phyloP scores from a whole-genome alignment of 1,140 invertebrate genomes.

The Drosophila trapezifrons region DNA sequence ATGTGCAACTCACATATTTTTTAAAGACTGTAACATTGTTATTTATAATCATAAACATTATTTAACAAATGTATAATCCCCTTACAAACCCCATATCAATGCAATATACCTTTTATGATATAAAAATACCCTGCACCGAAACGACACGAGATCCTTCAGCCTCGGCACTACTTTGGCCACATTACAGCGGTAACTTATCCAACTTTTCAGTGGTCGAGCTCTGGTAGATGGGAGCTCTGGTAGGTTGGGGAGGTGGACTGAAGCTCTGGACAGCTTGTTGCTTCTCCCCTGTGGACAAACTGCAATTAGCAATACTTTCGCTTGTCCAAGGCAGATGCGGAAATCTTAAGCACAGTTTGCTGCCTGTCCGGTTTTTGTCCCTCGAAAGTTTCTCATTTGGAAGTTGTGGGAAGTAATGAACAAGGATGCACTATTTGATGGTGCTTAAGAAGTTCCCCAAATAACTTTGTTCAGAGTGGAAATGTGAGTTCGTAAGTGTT shows the following conservation, averaged over 20 bases:
- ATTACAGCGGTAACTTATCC: slow-evolving; percentile 58
- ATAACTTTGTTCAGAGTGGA: slow-evolving; percentile 22
- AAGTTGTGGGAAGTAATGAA: slow-evolving; percentile 42
- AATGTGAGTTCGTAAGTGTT: slow-evolving; percentile 34
- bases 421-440: slow-evolving; percentile 43
- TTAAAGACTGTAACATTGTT: background rate
- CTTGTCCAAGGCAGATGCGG: slow-evolving; percentile 46
- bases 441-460: slow-evolving; percentile 36
- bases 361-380: slow-evolving; percentile 21
- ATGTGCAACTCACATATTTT: background rate
- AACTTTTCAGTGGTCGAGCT: slow-evolving; percentile 56
- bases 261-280: slow-evolving; percentile 43
- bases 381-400: slow-evolving; percentile 40
- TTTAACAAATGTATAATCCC: background rate
- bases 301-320: slow-evolving; percentile 57
- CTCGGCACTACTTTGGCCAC: slow-evolving; percentile 45
- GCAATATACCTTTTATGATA: slow-evolving; percentile 2
- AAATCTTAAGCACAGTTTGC: slow-evolving; percentile 45
- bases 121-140: background rate
- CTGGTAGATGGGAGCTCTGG: too few relatives aligned
- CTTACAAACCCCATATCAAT: too few relatives aligned
- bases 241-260: slow-evolving; percentile 2
- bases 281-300: slow-evolving; percentile 46
- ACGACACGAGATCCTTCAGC: slow-evolving; percentile 25
- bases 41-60: background rate